A percentile compares a stretch with the other conserved stretches of the same genome.
phyloP scores from a whole-genome alignment of 2,797 vertebrate genomes.

The Typhlichthys eigenmanni region DNA sequence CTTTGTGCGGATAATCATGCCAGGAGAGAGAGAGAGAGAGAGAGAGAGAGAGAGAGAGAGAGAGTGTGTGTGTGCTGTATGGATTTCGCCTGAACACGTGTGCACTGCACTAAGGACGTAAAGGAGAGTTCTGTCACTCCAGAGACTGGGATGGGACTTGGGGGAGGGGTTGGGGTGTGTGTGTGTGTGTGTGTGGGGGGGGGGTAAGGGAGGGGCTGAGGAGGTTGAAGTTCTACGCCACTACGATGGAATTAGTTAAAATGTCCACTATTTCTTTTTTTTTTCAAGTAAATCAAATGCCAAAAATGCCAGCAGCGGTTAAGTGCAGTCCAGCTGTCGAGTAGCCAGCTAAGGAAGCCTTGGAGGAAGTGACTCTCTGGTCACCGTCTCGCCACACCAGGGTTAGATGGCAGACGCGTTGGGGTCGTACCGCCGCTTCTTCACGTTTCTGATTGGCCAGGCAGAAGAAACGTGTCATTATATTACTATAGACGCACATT shows the following conservation, averaged over 20 bases:
- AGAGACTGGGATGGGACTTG: constrained; percentile 55
- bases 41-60: constrained; percentile 80
- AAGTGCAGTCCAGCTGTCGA: constrained; percentile 79
- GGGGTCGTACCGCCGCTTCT: constrained; percentile 95
- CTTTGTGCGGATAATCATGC: constrained; percentile 84
- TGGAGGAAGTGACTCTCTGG: constrained; percentile 72
- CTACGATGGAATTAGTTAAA: constrained; percentile 79
- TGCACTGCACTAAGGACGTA: constrained; percentile 83
- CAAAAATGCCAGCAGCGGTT: constrained; percentile 75
- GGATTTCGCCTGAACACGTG: constrained; percentile 76
- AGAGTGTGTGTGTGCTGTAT: constrained; percentile 62
- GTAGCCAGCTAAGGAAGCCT: constrained; percentile 75
- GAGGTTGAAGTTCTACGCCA: constrained; percentile 76
- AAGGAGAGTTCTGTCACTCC: constrained; percentile 76
- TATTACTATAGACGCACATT: constrained; percentile 35
- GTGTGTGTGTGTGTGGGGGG: constrained; percentile 1
- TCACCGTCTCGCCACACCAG: constrained; percentile 52
- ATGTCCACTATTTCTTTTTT: constrained; percentile 77
- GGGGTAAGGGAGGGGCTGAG: constrained; percentile 39
- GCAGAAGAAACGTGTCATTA: constrained; percentile 72
- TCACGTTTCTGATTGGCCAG: constrained; percentile 90
- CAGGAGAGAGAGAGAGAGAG: constrained; percentile 79
- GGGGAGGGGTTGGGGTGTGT: constrained; percentile 39
- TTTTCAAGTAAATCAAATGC: constrained; percentile 77
- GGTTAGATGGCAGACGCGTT: constrained; percentile 89